These are phyloP conservation scores for Zaprionus gabonicus DNA, from an alignment of 1,140 invertebrate species.

Conservation along the genomic window DNA sequence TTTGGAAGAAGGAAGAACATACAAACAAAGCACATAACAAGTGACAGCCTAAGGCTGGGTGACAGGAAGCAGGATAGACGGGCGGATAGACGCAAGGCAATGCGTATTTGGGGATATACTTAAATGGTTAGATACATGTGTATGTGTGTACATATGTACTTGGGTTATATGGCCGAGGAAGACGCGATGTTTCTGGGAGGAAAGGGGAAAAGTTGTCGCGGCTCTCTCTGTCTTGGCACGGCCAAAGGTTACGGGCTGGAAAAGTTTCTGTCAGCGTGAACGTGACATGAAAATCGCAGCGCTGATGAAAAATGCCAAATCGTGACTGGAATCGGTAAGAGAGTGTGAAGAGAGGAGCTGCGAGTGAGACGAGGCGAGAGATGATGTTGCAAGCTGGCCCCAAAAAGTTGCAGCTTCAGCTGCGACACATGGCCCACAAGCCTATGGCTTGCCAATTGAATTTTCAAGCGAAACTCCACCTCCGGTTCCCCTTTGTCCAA, in stretches of 20 bases:
- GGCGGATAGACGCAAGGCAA: not conserved
- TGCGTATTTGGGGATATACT: not conserved
- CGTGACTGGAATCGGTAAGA: conserved; percentile 55
- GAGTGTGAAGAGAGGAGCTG: not conserved
- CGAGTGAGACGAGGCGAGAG: not conserved
- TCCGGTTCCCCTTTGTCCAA: not conserved
- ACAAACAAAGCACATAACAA: conserved; percentile 53
- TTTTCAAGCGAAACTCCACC: conserved; percentile 4
- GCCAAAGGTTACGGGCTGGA: conserved; percentile 47
- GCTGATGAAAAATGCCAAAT: conserved; percentile 68
- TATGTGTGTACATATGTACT: conserved; percentile 8
- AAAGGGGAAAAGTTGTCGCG: conserved; percentile 36
- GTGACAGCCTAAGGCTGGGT: conserved; percentile 36
- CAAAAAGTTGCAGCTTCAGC: conserved; percentile 35
- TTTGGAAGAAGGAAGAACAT: conserved; percentile 45
- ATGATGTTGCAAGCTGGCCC: conserved; percentile 12
- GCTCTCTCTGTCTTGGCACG: conserved; percentile 19
- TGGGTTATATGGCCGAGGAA: conserved; percentile 35
- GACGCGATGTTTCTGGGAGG: conserved; percentile 32
- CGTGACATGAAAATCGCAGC: conserved; percentile 67
- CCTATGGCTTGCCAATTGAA: conserved; percentile 47
- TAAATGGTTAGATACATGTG: not conserved
- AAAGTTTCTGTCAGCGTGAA: conserved; percentile 59
- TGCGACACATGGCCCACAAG: conserved; percentile 41
- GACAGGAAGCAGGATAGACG: conserved; percentile 1